Evolutionary conservation across 2,888 invertebrate species (phyloP), one percentile per base, ranked within the genome.

Genomic region (Trichogramma dendrolimi): DNA sequence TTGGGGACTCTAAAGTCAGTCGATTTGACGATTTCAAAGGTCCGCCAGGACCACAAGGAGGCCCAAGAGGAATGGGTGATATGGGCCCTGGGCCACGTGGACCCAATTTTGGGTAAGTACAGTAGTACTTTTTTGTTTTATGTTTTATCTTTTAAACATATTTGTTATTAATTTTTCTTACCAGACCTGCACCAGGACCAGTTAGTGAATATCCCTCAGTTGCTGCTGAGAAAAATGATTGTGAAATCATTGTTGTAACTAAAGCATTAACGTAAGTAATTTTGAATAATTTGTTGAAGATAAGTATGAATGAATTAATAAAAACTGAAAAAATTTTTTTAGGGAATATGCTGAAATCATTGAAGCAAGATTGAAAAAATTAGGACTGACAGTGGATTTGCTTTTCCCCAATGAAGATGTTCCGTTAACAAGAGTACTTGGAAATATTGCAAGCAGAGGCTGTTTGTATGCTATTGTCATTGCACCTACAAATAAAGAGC

Each of bases 341-440:
- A 89, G 92, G 60, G 87, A 89, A 72, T 96, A 95, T 77, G 95
- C 94, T 0, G 95, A 96, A 75, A 89, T 86, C 72, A 90, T 96
- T 65, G 95, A 96, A 77, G 83, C 86, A 47, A 85, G 90, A 10
- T 80, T 96, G 60, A 92, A 92, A 75, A 84, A 86, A 49, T 79
- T 91, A 5, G 91, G 91, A 2, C 82, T 94, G 58, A 87, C 88
- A 4, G 94, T 94, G 0, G 94, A 94, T 75, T 82, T 96, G 0
- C 80, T 94, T n/a, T 94, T 92, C 75, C 94, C 96, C 0, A 93
- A 94, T 80, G 94, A 93, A 75, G 92, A 94, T 73, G 90, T 93
- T 0, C 89, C 92, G 0, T 85, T 94, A 8, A 82, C 84, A 47
- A 83, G 87, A 70, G 88, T 94, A 38, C 80, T 96, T 41, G 93